Base-by-base conservation (phyloP, 1,140 invertebrate genomes). In the Drosophila eugracilis region DNA sequence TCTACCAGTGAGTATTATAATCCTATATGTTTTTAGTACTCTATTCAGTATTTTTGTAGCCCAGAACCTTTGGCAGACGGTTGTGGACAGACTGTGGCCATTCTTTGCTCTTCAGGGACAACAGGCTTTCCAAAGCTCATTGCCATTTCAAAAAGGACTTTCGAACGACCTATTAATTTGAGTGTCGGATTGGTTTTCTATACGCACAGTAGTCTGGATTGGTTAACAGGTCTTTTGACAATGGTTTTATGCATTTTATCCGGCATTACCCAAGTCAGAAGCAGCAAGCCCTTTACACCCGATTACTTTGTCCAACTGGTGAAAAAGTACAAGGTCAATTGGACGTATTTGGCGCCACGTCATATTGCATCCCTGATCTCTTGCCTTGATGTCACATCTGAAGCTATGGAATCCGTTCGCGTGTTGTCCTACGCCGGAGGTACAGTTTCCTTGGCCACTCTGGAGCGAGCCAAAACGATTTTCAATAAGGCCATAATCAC, bases 101-200 rank as follows among this genome's bases (percentile, higher is more conserved):
- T 93, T 36, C 57, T 93, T 0, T 92, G 84, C 45, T 94, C 95
- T 0, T 96, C 95, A 54, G 96, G 96, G 9, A 96, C 96, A 3
- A 97, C 96, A 36, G 96, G 96, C 49, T 79, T 94, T 26, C 95
- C 96, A 1, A 97, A 97, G 92, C 96, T 95, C 14, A 96, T 96
- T 0, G 93, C 94, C 90, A 90, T 96, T 4, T 95, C 95, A 1
- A 95, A 96, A 32, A 75, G 62, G 19, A n/a, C 17, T 1, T 24
- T 2, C 0, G 0, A 10, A 6, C 1, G 21, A 12, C 1, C 7
- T 45, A 1, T 1, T 9, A 88, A 78, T 71, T 42, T 77, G 15
- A 36, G 78, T 1, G 79, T 15, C 32, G 59, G 90, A 42, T 54
- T 65, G 3, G 67, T 90, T 0, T 39, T 89, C 1, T 86, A 53